A percentile compares a stretch with the other conserved stretches of the same genome.
Conservation (phyloP, 2,797 vertebrate species). For the Pogoniulus pusillus region DNA sequence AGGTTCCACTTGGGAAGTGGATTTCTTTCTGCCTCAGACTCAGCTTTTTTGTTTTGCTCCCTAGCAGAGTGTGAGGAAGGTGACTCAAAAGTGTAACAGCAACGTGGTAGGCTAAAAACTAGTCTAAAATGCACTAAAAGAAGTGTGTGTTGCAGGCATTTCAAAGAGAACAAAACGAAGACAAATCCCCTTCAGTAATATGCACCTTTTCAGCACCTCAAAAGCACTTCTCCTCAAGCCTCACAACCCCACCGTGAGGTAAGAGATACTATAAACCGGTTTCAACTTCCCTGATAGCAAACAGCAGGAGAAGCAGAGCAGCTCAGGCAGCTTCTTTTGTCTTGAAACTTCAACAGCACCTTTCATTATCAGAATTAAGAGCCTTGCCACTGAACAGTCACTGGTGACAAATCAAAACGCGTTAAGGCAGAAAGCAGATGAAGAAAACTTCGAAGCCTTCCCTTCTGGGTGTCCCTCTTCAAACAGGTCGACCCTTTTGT, state of each 20-base stretch:
- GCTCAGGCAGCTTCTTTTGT: conserved; percentile 6
- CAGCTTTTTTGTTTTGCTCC: background rate
- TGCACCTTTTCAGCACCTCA: conserved; percentile 57
- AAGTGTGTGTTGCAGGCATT: conserved; percentile 4
- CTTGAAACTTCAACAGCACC: conserved; percentile 6
- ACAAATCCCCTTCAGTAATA: conserved; percentile 52
- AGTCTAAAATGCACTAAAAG: background rate
- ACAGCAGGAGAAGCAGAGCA: background rate
- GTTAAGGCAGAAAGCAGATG: conserved; percentile 57
- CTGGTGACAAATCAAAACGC: conserved; percentile 22
- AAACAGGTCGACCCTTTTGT: background rate
- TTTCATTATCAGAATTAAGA: background rate
- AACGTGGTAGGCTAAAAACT: background rate
- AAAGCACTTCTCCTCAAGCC: conserved; percentile 6
- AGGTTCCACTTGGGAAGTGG: background rate
- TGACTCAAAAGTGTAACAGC: background rate
- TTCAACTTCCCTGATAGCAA: background rate
- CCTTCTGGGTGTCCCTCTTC: background rate
- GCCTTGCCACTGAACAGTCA: conserved; percentile 28
- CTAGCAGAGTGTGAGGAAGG: background rate
- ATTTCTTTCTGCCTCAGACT: background rate
- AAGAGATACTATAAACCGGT: background rate
- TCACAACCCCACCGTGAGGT: conserved; percentile 14
- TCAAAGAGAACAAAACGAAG: background rate
- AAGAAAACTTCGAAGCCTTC: conserved; percentile 5